phyloP scores from a whole-genome alignment of 2,888 invertebrate genomes.

The Heliconius hortense region DNA sequence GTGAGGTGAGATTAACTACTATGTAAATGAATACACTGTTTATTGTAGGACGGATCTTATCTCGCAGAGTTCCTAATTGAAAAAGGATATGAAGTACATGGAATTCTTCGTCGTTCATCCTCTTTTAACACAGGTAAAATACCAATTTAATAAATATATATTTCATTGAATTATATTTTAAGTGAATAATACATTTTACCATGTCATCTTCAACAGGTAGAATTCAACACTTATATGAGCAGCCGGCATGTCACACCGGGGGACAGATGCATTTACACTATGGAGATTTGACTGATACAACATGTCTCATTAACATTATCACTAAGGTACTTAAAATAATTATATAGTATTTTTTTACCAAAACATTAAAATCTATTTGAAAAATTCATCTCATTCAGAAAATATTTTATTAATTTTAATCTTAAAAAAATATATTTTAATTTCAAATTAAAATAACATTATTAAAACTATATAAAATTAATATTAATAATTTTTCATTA shows the following conservation, averaged over 20 bases:
- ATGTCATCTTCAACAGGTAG: conserved; percentile 69
- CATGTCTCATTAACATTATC: conserved; percentile 84
- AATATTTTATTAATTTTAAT: background rate
- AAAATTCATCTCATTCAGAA: background rate
- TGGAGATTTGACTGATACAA: conserved; percentile 99
- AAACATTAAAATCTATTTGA: background rate
- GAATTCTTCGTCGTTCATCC: conserved; percentile 96
- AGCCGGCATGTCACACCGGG: conserved; percentile 93
- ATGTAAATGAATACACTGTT: background rate
- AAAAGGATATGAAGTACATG: conserved; percentile 97
- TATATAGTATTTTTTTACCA: background rate
- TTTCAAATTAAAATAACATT: no score
- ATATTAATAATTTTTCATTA: no score
- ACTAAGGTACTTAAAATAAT: conserved; percentile 58
- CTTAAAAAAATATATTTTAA: background rate
- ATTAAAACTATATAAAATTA: no score
- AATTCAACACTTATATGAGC: conserved; percentile 97
- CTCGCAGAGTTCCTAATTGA: conserved; percentile 95
- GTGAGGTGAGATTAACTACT: no score
- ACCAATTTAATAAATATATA: background rate
- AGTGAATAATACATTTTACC: background rate
- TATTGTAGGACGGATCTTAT: conserved; percentile 96
- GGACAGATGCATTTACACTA: conserved; percentile 97
- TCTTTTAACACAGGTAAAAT: conserved; percentile 93
- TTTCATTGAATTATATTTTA: background rate